Percentiles rank a stretch among this genome's conserved stretches.
These are phyloP conservation scores for Invenusta paracnida DNA, from an alignment of 2,888 invertebrate species.

Conservation along the genomic window DNA sequence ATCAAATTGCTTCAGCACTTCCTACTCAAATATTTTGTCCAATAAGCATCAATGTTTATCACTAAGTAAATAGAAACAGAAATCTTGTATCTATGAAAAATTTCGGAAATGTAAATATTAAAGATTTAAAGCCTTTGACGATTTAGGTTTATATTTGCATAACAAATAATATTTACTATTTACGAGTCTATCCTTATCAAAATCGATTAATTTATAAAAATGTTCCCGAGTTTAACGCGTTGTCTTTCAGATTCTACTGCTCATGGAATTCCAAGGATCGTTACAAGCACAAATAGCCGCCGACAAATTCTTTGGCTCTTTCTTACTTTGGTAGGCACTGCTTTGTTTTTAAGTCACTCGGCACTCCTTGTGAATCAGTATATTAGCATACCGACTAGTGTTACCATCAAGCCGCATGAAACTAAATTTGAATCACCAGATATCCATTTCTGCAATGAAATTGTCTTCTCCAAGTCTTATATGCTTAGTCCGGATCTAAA, in stretches of 20 bases:
- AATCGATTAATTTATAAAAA: too few species aligned
- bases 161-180: too few species aligned
- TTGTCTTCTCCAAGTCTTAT: background rate
- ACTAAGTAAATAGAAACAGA: too few species aligned
- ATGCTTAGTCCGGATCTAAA: background rate
- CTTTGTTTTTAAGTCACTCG: background rate
- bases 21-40: too few species aligned
- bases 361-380: background rate
- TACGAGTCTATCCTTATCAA: too few species aligned
- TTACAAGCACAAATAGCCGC: background rate
- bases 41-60: too few species aligned
- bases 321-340: background rate
- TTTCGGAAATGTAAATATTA: too few species aligned
- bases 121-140: too few species aligned
- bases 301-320: background rate
- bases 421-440: background rate
- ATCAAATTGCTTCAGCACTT: too few species aligned
- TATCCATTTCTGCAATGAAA: constrained; percentile 9
- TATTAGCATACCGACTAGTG: background rate
- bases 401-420: background rate
- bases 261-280: background rate
- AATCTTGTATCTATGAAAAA: too few species aligned
- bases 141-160: too few species aligned
- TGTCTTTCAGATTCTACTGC: background rate
- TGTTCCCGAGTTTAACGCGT: background rate